These are phyloP conservation scores for Pachymerium ferrugineum DNA, from an alignment of 2,888 invertebrate species.

Conservation along the genomic window DNA sequence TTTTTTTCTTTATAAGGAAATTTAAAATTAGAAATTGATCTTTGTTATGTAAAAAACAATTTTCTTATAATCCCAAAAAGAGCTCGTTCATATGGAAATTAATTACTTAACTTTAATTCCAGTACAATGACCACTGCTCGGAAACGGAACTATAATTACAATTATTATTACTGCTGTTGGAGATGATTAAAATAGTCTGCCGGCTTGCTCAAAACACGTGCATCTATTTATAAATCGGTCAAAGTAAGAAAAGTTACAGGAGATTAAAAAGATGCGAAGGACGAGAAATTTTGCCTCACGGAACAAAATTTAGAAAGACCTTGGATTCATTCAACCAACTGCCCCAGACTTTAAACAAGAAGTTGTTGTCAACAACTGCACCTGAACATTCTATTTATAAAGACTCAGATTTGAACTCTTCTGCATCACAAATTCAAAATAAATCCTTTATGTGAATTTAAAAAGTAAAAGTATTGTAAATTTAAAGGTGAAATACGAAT, in stretches of 20 bases:
- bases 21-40: neutral
- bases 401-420: no score
- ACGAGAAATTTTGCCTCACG: neutral
- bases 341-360: constrained; percentile 9
- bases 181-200: constrained; percentile 17
- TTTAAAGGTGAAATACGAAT: no score
- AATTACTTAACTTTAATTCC: neutral
- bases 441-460: no score
- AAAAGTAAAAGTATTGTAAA: no score
- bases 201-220: neutral
- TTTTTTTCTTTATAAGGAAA: neutral
- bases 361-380: neutral
- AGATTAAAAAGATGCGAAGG: neutral
- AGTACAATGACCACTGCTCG: neutral
- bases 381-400: constrained; percentile 23
- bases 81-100: no score
- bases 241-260: neutral
- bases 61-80: no score
- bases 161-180: constrained; percentile 1
- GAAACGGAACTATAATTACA: no score
- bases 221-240: neutral
- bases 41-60: no score
- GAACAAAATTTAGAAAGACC: constrained; percentile 11
- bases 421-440: no score
- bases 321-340: constrained; percentile 22